These are phyloP conservation scores for Potamilus streckersoni DNA, from an alignment of 1,140 invertebrate genomes.

Conservation along the genomic window DNA sequence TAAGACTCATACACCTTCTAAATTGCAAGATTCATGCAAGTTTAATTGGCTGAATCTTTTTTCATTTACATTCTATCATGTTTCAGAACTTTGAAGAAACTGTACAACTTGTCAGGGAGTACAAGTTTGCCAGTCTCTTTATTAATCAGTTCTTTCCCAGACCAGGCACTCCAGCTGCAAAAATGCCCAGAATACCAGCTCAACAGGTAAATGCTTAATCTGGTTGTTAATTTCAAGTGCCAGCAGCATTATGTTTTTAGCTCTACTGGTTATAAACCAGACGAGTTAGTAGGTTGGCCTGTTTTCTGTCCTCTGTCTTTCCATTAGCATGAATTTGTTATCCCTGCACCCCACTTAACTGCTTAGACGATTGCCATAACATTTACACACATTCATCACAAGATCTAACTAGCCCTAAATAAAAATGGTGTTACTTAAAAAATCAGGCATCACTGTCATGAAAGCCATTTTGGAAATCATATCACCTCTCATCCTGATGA, in stretches of 20 bases:
- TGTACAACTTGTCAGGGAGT: slow-evolving; percentile 84
- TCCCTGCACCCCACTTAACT: too few species aligned
- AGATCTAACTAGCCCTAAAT: too few species aligned
- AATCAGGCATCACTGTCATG: too few species aligned
- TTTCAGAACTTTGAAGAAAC: slow-evolving; percentile 88
- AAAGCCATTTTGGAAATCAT: too few species aligned
- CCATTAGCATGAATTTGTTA: background rate
- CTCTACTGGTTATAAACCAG: background rate
- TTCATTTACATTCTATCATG: slow-evolving; percentile 3
- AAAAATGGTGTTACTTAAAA: too few species aligned
- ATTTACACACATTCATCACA: too few species aligned
- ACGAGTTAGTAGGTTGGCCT: too few species aligned
- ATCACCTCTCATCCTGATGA: too few species aligned
- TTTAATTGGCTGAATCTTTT: background rate
- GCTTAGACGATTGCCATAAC: too few species aligned
- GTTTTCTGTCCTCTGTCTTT: too few species aligned
- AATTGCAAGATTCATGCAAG: background rate
- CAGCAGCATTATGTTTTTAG: background rate
- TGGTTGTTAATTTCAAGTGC: background rate
- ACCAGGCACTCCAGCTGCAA: slow-evolving; percentile 94
- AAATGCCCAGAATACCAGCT: slow-evolving; percentile 84
- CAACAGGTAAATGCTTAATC: slow-evolving; percentile 72
- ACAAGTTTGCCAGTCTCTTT: slow-evolving; percentile 93
- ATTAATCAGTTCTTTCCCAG: slow-evolving; percentile 98
- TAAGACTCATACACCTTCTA: background rate